A percentile compares a stretch with the other conserved stretches of the same genome.
These are phyloP conservation scores for Acleris literana DNA, from an alignment of 2,888 invertebrate genomes.

Conservation along the genomic window DNA sequence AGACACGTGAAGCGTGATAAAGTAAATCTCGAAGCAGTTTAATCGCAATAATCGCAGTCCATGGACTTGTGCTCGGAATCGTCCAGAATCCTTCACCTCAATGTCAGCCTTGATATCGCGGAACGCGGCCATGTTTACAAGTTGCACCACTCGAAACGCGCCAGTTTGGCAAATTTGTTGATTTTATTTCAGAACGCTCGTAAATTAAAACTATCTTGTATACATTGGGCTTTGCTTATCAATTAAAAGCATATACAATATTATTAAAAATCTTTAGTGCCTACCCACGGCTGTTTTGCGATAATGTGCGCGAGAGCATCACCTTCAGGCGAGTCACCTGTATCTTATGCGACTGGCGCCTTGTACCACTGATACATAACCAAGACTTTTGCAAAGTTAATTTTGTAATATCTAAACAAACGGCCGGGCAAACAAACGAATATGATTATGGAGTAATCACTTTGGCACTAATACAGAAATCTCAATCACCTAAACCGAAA, in stretches of 20 bases:
- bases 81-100: slow-evolving; percentile 28
- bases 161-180: slow-evolving; percentile 13
- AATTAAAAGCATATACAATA: slow-evolving; percentile 14
- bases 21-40: slow-evolving; percentile 15
- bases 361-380: slow-evolving; percentile 71
- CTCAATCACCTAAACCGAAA: not conserved
- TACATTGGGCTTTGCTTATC: slow-evolving; percentile 21
- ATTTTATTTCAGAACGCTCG: slow-evolving; percentile 15
- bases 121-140: slow-evolving; percentile 20
- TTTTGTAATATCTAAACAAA: slow-evolving; percentile 49
- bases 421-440: slow-evolving; percentile 44
- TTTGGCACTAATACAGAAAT: slow-evolving; percentile 6
- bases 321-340: slow-evolving; percentile 65
- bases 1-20: slow-evolving; percentile 15
- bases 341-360: slow-evolving; percentile 66
- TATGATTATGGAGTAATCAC: slow-evolving; percentile 16
- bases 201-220: slow-evolving; percentile 7
- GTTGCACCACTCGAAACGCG: slow-evolving; percentile 7
- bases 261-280: slow-evolving; percentile 33
- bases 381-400: slow-evolving; percentile 56
- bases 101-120: slow-evolving; percentile 29
- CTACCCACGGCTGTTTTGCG: slow-evolving; percentile 38
- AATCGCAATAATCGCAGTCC: slow-evolving; percentile 19
- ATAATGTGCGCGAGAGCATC: slow-evolving; percentile 59
- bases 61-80: slow-evolving; percentile 27